Conservation (phyloP, 2,797 vertebrate genomes). For the Microhierax caerulescens region DNA sequence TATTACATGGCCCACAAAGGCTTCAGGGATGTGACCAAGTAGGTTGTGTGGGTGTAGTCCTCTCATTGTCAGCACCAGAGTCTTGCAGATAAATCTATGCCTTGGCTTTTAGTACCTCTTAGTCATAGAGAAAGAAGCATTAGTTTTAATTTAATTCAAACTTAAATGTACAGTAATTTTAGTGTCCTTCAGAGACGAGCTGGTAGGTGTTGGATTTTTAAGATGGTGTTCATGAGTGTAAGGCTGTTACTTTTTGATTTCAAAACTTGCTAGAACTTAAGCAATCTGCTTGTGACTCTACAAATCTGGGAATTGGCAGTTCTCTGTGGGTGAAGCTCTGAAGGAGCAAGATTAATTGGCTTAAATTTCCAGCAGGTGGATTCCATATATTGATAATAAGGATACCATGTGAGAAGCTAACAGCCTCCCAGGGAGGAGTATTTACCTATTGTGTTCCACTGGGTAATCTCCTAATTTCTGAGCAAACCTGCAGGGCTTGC, state of each 20-base stretch:
- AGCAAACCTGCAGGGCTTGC: background rate
- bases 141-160: background rate
- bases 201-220: background rate
- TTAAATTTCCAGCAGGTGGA: background rate
- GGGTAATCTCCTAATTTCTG: background rate
- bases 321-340: background rate
- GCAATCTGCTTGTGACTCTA: background rate
- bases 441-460: background rate
- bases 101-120: background rate
- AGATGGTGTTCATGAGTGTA: background rate
- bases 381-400: background rate
- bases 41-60: background rate
- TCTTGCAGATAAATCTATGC: background rate
- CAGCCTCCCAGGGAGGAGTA: background rate
- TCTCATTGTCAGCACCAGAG: background rate
- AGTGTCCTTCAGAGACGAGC: background rate
- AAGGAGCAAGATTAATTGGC: background rate
- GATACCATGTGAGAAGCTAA: background rate
- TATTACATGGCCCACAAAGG: fast-evolving
- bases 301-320: background rate
- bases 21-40: background rate
- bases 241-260: background rate
- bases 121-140: background rate
- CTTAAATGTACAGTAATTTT: background rate
- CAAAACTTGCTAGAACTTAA: background rate